Evolutionary conservation across 2,888 invertebrate genomes (phyloP).

Genomic region (Adelognathus sp.): DNA sequence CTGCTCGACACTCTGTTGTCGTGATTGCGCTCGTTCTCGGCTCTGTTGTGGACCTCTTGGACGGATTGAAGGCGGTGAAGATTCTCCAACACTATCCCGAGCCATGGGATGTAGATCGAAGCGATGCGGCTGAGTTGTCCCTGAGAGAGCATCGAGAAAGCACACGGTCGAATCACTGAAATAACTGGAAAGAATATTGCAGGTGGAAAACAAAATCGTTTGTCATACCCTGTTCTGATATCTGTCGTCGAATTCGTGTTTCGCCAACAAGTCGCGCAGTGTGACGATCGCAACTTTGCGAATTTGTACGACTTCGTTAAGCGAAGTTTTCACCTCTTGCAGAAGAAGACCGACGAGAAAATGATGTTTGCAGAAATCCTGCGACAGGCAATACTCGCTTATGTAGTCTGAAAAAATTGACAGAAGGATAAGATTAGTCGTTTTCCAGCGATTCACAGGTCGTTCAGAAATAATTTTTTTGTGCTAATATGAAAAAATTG

Average conservation of each 20-base stretch:
- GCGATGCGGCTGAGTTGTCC: conserved; percentile 93
- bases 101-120: conserved; percentile 94
- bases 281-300: conserved; percentile 91
- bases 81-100: conserved; percentile 94
- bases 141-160: conserved; percentile 70
- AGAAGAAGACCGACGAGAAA: conserved; percentile 94
- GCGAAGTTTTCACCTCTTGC: conserved; percentile 93
- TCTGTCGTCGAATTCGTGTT: conserved; percentile 96
- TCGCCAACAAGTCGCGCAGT: conserved; percentile 93
- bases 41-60: conserved; percentile 74
- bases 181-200: background rate
- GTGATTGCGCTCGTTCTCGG: conserved; percentile 79
- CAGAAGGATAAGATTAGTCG: background rate
- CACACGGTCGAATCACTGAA: background rate
- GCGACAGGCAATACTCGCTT: conserved; percentile 86
- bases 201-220: conserved; percentile 19
- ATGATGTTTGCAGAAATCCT: conserved; percentile 95
- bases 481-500: conserved; percentile 34
- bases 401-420: conserved; percentile 74
- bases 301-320: conserved; percentile 92
- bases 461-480: conserved; percentile 3
- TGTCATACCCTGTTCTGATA: conserved; percentile 88
- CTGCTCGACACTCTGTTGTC: conserved; percentile 83
- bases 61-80: conserved; percentile 86
- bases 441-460: background rate